Base-by-base conservation (phyloP, 1,140 invertebrate species). In the Halictus rubicundus region DNA sequence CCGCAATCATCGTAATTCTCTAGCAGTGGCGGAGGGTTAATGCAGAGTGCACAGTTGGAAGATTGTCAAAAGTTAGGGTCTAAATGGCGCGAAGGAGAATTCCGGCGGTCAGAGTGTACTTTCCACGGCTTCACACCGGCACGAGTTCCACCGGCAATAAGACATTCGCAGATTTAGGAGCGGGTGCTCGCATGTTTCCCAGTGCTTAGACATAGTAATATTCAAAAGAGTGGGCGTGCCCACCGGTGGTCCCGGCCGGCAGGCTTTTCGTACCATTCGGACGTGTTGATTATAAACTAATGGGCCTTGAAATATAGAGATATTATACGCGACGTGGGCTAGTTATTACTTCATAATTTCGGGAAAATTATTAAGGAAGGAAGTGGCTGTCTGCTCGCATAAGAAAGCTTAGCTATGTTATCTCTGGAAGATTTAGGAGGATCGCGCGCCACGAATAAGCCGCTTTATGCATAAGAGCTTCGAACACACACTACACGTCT, bases 241-340 rank as follows among this genome's bases (percentile, higher is more conserved):
- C 80, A 86, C 78, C 19, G 75, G 76, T 75, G 84, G 82, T 21
- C 19, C 86, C 71, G 84, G 84, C 83, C 84, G 54, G 21, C 8
- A 21, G 21, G 54, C 54, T n/a, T 91, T 90, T 89, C 88, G 86
- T 80, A 85, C 83, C 87, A 88, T 89, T 89, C 42, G 78, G 88
- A 92, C 90, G 89, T 90, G 89, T 92, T 93, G 91, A 93, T 93
- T 93, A 93, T 91, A 91, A 92, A 92, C 90, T 91, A 92, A 92
- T 92, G 88, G 88, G 77, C 71, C 75, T 87, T 93, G 92, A 93
- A 93, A 92, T 93, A 93, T 93, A 91, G 91, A 92, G 90, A 93
- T 93, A 93, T 93, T 93, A 93, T 93, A 86, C 92, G 85, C 83
- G 87, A 89, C 87, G 88, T 80, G 81, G 32, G 71, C 81, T 80